Percentiles rank a stretch among this genome's conserved stretches.
Evolutionary conservation across 2,113 vertebrate genomes (phyloP).

Genomic region (Heptranchias perlo): DNA sequence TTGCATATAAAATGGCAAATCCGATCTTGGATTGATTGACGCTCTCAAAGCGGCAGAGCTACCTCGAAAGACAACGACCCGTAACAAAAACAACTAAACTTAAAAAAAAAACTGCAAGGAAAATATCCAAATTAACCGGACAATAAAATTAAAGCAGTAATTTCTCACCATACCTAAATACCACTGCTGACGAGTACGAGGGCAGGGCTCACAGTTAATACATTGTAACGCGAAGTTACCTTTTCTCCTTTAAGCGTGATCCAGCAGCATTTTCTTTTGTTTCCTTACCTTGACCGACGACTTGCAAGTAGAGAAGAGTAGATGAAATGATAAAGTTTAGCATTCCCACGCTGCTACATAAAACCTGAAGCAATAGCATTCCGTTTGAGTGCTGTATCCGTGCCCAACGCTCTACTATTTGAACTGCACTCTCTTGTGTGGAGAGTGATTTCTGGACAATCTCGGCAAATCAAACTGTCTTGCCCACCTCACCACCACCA

Average conservation of each 20-base stretch:
- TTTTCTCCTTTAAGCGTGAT: background rate
- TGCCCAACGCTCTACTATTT: background rate
- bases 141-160: no score
- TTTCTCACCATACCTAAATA: background rate
- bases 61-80: background rate
- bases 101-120: background rate
- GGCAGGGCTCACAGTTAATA: background rate
- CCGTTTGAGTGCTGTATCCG: background rate
- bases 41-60: background rate
- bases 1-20: background rate
- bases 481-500: background rate
- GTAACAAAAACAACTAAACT: background rate
- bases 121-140: background rate
- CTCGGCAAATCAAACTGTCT: conserved; percentile 24
- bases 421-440: background rate
- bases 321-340: conserved; percentile 19
- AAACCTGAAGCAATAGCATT: background rate
- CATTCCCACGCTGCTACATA: background rate
- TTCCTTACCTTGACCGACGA: conserved; percentile 31
- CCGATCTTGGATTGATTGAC: background rate
- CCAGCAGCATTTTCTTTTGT: background rate
- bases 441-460: conserved; percentile 11
- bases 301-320: background rate
- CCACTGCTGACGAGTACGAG: background rate
- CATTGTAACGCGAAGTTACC: background rate